Evolutionary conservation across 1,140 invertebrate genomes (phyloP), one percentile per base, ranked within the genome.

Genomic region (Cotesia typhae): DNA sequence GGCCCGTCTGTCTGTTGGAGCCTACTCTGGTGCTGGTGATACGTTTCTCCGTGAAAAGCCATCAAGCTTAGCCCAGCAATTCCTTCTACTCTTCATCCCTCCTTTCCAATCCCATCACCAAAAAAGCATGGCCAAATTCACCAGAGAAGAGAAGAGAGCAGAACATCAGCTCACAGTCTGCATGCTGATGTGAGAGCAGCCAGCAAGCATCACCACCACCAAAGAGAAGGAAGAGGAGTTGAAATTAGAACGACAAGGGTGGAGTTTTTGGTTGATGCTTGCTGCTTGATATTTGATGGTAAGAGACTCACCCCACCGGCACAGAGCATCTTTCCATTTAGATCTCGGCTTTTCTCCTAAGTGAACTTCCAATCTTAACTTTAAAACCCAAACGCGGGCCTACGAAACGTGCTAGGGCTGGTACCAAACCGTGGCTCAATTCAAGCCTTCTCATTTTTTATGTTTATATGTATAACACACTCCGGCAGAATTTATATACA

Each of bases 321-420:
- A 7, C 10, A 47, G 41, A 41, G 60, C 53, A 64, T 71, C 53
- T 71, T 71, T 72, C 71, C 71, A 72, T 72, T 72, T 72, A 72
- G 66, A 53, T 51, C 47, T 52, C 55, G 28, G 66, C 47, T 61
- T 60, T 67, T 41, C 63, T 66, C 63, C 51, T 67, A 67, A 63
- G 66, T 64, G 71, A 73, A 60, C 47, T 57, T 73, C 65, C 55
- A 73, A 68, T 73, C 71, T 73, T 61, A 67, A 65, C 64, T 68
- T 60, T 64, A 10, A 53, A 67, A 55, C 41, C 20, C 28, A 67
- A 20, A 12, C 53, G 17, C 66, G 10, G 7, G 5, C 59, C 35
- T n/a, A 47, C 51, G 14, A 10, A 67, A 53, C 38, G 17, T 67
- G 5, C 41, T 47, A 51, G 28, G 17, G 41, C 20, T n/a, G 63